A percentile compares a stretch with the other conserved stretches of the same genome.
Evolutionary conservation across 2,113 vertebrate species (phyloP).

Genomic region (Pelobates fuscus): DNA sequence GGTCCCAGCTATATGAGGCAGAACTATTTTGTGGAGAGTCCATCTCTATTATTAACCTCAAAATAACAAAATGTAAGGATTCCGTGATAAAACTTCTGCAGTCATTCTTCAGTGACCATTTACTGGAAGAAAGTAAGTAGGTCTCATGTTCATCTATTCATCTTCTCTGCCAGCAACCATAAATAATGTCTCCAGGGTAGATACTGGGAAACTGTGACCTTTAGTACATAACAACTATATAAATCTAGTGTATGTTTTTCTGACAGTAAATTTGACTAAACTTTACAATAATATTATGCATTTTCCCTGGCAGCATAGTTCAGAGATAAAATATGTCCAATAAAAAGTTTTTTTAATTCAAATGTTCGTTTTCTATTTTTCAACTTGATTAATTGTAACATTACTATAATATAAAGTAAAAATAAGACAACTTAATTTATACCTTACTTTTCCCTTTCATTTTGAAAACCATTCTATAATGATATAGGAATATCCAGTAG

Average conservation of each 20-base stretch:
- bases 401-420: neutral
- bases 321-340: constrained; percentile 3
- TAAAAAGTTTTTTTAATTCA: neutral
- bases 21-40: neutral
- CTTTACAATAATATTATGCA: neutral
- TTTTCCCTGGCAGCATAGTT: constrained; percentile 2
- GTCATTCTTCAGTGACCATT: constrained; percentile 8
- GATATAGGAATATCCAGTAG: too few species aligned
- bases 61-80: neutral
- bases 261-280: constrained; percentile 18
- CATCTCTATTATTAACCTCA: neutral
- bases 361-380: neutral
- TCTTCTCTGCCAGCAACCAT: constrained; percentile 16
- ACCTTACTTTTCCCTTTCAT: too few species aligned
- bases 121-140: neutral
- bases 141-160: constrained; percentile 11
- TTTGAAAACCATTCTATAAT: too few species aligned
- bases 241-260: constrained; percentile 31
- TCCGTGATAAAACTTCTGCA: neutral
- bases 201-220: constrained; percentile 10
- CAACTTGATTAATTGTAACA: neutral
- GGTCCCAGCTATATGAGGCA: too few species aligned
- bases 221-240: constrained; percentile 25
- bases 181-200: constrained; percentile 1
- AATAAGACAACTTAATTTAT: too few species aligned